Base-by-base conservation (phyloP, 2,888 invertebrate species). In the Prenolepis imparis region DNA sequence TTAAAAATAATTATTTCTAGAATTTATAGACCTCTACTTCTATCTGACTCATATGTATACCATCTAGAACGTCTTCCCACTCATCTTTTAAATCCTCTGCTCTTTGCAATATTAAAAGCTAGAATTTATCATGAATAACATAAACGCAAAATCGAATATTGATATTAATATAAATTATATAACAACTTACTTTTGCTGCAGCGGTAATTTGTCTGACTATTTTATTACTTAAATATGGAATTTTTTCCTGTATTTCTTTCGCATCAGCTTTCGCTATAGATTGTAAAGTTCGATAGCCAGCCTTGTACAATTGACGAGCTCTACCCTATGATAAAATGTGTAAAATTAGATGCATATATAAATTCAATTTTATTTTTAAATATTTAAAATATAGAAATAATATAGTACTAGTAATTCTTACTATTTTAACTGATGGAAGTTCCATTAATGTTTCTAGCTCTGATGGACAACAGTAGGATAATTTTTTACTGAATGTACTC, bases 51-150 rank as follows among this genome's bases (percentile, higher is more conserved):
- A 90, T 77, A 68, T 91, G 90, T 64, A 96, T 93, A 83, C 96
- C 96, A 85, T 97, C 97, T 93, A 97, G 95, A 0, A 97, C 96
- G 74, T 97, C 97, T 93, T 97, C 97, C 0, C 97, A 98, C 95
- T 98, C 98, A 83, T 98, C 98, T 88, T 97, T 96, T 77, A 99
- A 95, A 91, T 97, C 97, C 93, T 98, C 98, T n/a, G 98, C 96
- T 95, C 97, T 97, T 94, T 98, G 97, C 92, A 98, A 96, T 72
- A 98, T 95, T 39, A 81, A 32, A 68, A 90, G 66, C 88, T 88
- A 70, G 18, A 77, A 87, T 82, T 83, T 67, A 28, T 3, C 4
- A 28, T 44, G 2, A 57, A 6, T 18, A 78, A 68, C n/a, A 15
- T 8, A 2, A 52, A 57, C 1, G 3, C 12, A n/a, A 74, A 80